phyloP scores from a whole-genome alignment of 2,113 vertebrate species.

The Argyrosomus japonicus region DNA sequence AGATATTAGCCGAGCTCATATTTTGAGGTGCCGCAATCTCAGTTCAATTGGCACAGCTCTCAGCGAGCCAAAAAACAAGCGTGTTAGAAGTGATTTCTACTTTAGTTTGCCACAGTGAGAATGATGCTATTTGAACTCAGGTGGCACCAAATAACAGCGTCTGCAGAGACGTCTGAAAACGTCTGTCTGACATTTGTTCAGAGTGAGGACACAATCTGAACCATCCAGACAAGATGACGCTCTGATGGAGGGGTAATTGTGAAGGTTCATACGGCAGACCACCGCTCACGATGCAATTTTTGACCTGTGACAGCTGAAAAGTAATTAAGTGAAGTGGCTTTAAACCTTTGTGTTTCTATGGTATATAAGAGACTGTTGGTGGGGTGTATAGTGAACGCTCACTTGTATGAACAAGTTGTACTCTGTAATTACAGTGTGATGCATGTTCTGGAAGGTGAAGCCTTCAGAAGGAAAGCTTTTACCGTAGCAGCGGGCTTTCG shows the following conservation, averaged over 20 bases:
- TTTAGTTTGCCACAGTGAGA: slow-evolving; percentile 8
- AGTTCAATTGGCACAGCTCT: slow-evolving; percentile 23
- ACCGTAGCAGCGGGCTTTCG: neutral
- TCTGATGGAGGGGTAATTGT: neutral
- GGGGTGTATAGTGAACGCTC: neutral
- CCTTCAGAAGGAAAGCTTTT: neutral
- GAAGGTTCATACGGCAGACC: neutral
- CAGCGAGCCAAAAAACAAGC: neutral
- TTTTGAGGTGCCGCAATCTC: neutral
- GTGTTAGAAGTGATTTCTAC: neutral
- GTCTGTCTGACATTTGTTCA: neutral
- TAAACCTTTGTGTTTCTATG: neutral
- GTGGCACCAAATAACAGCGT: neutral
- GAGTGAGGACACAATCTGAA: neutral
- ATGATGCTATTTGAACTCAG: slow-evolving; percentile 4
- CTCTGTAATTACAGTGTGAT: neutral
- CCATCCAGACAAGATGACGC: neutral
- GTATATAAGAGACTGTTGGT: neutral
- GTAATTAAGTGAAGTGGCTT: neutral
- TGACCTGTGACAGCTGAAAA: neutral
- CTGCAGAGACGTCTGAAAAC: slow-evolving; percentile 3
- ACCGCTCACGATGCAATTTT: neutral
- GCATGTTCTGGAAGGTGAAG: neutral
- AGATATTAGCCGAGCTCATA: neutral
- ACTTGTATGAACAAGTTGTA: neutral